A percentile compares a stretch with the other conserved stretches of the same genome.
Conservation (phyloP, 2,113 vertebrate genomes). For the Pluvianellus socialis region DNA sequence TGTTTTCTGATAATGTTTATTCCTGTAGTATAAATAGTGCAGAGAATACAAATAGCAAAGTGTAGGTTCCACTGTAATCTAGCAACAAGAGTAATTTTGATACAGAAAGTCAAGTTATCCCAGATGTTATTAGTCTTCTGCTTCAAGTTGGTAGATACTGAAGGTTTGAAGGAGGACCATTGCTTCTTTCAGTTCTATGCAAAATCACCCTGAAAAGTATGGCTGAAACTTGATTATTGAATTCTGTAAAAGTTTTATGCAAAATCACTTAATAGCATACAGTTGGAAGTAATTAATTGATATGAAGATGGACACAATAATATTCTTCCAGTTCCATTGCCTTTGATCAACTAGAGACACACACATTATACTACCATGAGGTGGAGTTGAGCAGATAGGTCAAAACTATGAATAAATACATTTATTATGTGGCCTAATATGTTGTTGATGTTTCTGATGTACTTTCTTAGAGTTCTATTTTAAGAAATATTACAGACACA, state of each 20-base stretch:
- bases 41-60: not conserved
- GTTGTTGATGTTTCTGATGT: not conserved
- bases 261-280: not conserved
- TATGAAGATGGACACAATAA: not conserved
- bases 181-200: not conserved
- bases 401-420: conserved; percentile 42
- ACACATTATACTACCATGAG: not conserved
- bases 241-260: not conserved
- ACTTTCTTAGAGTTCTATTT: not conserved
- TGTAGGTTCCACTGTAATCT: not conserved
- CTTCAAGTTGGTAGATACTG: not conserved
- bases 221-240: not conserved
- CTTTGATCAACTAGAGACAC: not conserved
- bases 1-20: not conserved
- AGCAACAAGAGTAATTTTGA: not conserved
- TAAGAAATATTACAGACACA: not conserved
- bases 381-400: not conserved
- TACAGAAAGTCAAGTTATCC: not conserved
- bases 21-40: not conserved
- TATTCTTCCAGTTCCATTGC: not conserved
- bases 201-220: not conserved
- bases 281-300: not conserved
- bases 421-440: not conserved
- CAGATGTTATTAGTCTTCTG: not conserved
- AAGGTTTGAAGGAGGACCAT: not conserved